Evolutionary conservation across 2,888 invertebrate genomes (phyloP).

Genomic region (Napeogenes inachia): DNA sequence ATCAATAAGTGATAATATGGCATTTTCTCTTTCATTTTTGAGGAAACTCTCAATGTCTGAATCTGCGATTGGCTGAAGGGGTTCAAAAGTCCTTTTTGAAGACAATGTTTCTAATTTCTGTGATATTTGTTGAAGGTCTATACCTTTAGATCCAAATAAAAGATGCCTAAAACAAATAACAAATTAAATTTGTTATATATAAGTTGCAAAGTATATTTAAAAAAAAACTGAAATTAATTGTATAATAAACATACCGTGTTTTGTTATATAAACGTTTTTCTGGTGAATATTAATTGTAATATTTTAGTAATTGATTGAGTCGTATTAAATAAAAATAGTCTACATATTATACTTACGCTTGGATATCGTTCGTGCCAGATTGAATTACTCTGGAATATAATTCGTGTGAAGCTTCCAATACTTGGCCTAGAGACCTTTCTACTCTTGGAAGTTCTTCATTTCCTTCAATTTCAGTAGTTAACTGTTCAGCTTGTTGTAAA

Average conservation of each 20-base stretch:
- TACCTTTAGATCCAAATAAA: slow-evolving; percentile 92
- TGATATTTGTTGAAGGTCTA: slow-evolving; percentile 94
- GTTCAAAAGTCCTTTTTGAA: slow-evolving; percentile 90
- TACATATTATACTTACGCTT: slow-evolving; percentile 84
- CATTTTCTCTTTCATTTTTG: slow-evolving; percentile 95
- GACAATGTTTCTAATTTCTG: slow-evolving; percentile 93
- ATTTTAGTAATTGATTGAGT: no score
- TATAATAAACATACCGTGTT: no score
- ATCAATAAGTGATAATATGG: slow-evolving; percentile 93
- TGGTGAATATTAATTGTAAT: not conserved
- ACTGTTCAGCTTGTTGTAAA: slow-evolving; percentile 93
- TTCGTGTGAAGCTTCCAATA: slow-evolving; percentile 93
- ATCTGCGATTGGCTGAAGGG: slow-evolving; percentile 92
- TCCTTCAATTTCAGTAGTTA: slow-evolving; percentile 92
- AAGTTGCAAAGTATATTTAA: not conserved
- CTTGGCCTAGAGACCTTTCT: slow-evolving; percentile 92
- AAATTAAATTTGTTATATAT: slow-evolving; percentile 1
- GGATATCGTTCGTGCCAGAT: slow-evolving; percentile 91
- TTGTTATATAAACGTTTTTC: no score
- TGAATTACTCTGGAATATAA: slow-evolving; percentile 91
- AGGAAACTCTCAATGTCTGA: slow-evolving; percentile 94
- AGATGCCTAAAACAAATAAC: slow-evolving; percentile 82
- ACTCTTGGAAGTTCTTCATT: slow-evolving; percentile 90
- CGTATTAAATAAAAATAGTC: slow-evolving; percentile 1
- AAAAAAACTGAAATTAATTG: no score